These are phyloP conservation scores for Amphiprion percula DNA, from an alignment of 2,113 vertebrate species.

Conservation along the genomic window DNA sequence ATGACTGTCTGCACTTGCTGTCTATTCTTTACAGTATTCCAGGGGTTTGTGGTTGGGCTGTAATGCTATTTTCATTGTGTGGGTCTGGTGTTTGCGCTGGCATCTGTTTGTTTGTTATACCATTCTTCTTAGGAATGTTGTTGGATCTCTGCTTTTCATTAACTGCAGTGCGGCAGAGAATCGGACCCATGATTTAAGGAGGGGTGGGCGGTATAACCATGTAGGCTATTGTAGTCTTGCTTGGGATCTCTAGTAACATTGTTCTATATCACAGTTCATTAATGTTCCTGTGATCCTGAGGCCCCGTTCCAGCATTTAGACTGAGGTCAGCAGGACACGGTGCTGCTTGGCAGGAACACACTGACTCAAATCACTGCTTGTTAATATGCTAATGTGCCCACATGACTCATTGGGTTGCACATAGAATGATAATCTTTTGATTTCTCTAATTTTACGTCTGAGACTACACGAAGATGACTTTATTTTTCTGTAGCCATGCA, in stretches of 20 bases:
- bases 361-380: constrained; percentile 24
- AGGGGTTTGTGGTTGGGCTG: constrained; percentile 57
- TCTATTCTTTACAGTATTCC: constrained; percentile 59
- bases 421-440: constrained; percentile 34
- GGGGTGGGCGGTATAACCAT: constrained; percentile 13
- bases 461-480: constrained; percentile 12
- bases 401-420: constrained; percentile 25
- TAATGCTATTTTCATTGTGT: constrained; percentile 76
- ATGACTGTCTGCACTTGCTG: constrained; percentile 55
- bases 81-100: constrained; percentile 65
- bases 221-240: constrained; percentile 34
- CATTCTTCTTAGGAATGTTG: constrained; percentile 66
- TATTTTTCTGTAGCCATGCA: constrained; percentile 11
- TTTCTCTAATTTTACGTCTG: constrained; percentile 31
- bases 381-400: constrained; percentile 40
- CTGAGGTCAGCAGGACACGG: constrained; percentile 38
- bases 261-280: constrained; percentile 41
- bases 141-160: constrained; percentile 77
- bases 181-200: constrained; percentile 44
- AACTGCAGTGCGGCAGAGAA: constrained; percentile 59
- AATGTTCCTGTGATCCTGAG: constrained; percentile 34
- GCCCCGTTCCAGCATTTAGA: constrained; percentile 31
- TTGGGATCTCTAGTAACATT: constrained; percentile 35
- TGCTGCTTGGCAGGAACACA: neutral
- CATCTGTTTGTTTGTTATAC: constrained; percentile 68